Percentiles rank a stretch among this genome's conserved stretches.
Evolutionary conservation across 2,888 invertebrate genomes (phyloP).

Genomic region (Pachydiplax longipennis): DNA sequence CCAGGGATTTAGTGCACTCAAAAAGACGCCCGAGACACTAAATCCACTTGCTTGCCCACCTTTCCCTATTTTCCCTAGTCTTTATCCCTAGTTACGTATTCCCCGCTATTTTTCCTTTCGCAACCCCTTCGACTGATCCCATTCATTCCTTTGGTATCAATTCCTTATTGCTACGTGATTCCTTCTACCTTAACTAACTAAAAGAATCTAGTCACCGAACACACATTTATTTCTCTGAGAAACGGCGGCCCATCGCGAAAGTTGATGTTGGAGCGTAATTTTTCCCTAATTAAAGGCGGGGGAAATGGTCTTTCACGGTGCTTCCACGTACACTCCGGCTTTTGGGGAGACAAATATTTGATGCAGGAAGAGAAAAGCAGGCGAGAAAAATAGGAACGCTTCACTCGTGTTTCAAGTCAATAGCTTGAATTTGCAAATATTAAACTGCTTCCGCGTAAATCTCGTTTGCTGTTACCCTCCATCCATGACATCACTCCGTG

Average conservation of each 20-base stretch:
- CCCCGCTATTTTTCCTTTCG: conserved; percentile 42
- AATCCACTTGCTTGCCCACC: conserved; percentile 49
- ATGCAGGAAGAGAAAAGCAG: no score
- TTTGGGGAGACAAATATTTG: no score
- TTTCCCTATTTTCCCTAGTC: conserved; percentile 50
- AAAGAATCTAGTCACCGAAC: not conserved
- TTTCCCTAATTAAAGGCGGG: not conserved
- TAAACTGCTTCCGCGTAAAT: no score
- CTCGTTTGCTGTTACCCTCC: no score
- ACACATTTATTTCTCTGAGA: not conserved
- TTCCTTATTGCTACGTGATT: not conserved
- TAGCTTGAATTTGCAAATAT: no score
- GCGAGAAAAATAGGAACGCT: no score
- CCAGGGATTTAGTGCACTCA: conserved; percentile 45
- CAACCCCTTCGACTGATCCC: conserved; percentile 26
- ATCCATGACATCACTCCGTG: no score
- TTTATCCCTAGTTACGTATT: conserved; percentile 48
- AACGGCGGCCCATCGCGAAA: not conserved
- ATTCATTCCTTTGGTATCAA: conserved; percentile 35
- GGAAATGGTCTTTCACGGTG: no score
- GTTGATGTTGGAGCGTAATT: not conserved
- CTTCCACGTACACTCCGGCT: no score
- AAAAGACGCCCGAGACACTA: not conserved
- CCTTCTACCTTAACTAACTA: no score
- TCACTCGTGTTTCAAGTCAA: no score